Evolutionary conservation across 2,797 vertebrate species (phyloP), one percentile per base, ranked within the genome.

Genomic region (Sebastes nivosus): DNA sequence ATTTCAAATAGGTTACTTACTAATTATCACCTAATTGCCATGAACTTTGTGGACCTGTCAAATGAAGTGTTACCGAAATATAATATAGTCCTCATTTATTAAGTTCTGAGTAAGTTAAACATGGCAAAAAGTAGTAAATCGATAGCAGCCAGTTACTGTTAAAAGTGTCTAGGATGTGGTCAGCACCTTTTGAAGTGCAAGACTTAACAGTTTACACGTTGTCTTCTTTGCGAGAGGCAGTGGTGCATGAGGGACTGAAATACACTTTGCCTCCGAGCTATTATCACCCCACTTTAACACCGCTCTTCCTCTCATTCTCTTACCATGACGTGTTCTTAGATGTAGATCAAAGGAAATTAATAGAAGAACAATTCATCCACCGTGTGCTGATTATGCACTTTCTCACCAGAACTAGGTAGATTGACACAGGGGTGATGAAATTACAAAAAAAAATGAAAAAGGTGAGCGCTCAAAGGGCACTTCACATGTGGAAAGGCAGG

Each of bases 201-300:
- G 20, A 67, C 70, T 71, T 38, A 10, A 20, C 20, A 42, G 14
- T 88, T 80, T 73, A 84, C 63, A 81, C 64, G 20, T 25, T 69
- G 78, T 18, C 25, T 25, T 32, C 30, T 50, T 27, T 72, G 27
- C 29, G 34, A 36, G 67, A 85, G 14, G 67, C 79, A 52, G 72
- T 25, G 65, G 42, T 74, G 79, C 85, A 32, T 34, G 52, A 76
- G 50, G 75, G 77, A 69, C 59, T 68, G 72, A 85, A 80, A 83
- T 70, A 77, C 67, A 61, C 50, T 84, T 67, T 75, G 77, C 86
- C 82, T 85, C 46, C 8, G 1, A 85, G 87, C 78, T 18, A 42
- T 50, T 60, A 50, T 60, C 57, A 38, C 58, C 32, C 81, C 54
- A 80, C 57, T 67, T 59, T 75, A 64, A 78, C 84, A n/a, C 36